Conservation (phyloP, 2,797 vertebrate genomes). For the Clarias pachynema region DNA sequence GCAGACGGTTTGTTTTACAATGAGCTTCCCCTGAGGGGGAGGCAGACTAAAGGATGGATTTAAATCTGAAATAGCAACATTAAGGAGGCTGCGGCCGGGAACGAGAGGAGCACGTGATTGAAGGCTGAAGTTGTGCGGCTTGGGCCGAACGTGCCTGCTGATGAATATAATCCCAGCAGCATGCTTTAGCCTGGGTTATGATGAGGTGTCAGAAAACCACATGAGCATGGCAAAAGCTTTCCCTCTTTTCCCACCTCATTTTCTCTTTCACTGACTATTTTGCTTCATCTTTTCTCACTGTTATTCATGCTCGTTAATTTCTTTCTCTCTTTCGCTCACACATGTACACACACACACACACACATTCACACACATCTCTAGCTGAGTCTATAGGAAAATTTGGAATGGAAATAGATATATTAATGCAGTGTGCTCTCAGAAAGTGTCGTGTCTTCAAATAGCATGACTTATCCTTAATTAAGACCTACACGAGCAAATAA, state of each 20-base stretch:
- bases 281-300: background rate
- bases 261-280: conserved; percentile 30
- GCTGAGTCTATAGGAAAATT: conserved; percentile 56
- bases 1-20: conserved; percentile 73
- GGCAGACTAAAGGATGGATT: conserved; percentile 63
- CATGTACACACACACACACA: conserved; percentile 1
- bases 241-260: conserved; percentile 45
- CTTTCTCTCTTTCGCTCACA: conserved; percentile 26
- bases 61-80: conserved; percentile 67
- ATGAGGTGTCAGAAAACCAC: conserved; percentile 63
- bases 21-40: conserved; percentile 64
- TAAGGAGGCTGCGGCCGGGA: conserved; percentile 56
- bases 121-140: conserved; percentile 55
- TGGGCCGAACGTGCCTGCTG: conserved; percentile 39
- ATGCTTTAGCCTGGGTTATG: conserved; percentile 62
- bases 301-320: conserved; percentile 31
- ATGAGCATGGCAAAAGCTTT: conserved; percentile 58
- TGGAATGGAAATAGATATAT: conserved; percentile 43
- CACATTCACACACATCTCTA: background rate
- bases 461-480: conserved; percentile 24
- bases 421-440: background rate
- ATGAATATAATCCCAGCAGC: conserved; percentile 61
- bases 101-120: conserved; percentile 62
- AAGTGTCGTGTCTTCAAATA: background rate
- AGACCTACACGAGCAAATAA: conserved; percentile 33